These are phyloP conservation scores for Melitaea cinxia DNA, from an alignment of 1,140 invertebrate genomes.

Conservation along the genomic window DNA sequence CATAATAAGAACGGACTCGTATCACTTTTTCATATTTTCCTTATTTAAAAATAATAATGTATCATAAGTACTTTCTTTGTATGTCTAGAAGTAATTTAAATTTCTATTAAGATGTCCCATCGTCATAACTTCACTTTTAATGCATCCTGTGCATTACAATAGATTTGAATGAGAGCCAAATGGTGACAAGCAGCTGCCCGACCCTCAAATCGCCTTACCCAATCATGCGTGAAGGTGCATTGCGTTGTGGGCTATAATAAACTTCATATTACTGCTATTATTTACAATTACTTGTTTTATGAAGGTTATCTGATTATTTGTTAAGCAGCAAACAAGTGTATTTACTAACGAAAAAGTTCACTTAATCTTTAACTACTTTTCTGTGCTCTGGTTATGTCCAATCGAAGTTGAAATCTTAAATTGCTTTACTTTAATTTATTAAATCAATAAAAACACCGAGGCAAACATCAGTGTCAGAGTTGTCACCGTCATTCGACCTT, in stretches of 20 bases:
- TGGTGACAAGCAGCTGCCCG: constrained; percentile 53
- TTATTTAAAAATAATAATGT: neutral
- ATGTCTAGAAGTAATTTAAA: constrained; percentile 2
- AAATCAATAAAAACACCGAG: neutral
- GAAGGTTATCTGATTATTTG: constrained; percentile 16
- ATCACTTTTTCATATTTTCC: neutral
- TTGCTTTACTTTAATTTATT: no score
- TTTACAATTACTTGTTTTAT: constrained; percentile 40
- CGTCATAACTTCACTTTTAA: constrained; percentile 24
- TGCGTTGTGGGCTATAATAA: constrained; percentile 43
- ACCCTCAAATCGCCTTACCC: constrained; percentile 61
- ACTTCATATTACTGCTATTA: constrained; percentile 51
- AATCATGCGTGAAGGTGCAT: constrained; percentile 69
- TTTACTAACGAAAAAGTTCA: constrained; percentile 7
- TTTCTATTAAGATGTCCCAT: constrained; percentile 22
- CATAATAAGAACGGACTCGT: neutral
- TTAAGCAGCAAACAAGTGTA: constrained; percentile 10
- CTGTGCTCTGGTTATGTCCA: neutral
- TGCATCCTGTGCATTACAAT: constrained; percentile 39
- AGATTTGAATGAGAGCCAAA: constrained; percentile 68
- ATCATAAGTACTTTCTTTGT: neutral
- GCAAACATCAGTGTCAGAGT: neutral
- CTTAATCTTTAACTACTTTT: neutral
- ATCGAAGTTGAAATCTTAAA: neutral
- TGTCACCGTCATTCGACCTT: neutral